Percentiles rank a stretch among this genome's conserved stretches.
Conservation (phyloP, 2,888 invertebrate species). For the Tachystola acroxantha region DNA sequence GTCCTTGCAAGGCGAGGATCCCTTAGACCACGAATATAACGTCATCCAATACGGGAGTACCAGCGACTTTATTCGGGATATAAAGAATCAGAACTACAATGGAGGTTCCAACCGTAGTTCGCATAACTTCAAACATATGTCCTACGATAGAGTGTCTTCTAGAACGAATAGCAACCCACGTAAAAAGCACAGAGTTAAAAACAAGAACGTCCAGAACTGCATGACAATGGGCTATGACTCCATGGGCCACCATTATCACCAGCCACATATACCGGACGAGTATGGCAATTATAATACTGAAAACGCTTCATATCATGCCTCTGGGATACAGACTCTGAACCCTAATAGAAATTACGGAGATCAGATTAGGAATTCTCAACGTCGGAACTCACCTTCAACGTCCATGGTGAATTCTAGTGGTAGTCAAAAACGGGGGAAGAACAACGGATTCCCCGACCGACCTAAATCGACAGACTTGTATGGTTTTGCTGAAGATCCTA, state of each 20-base stretch:
- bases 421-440: conserved; percentile 71
- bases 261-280: conserved; percentile 72
- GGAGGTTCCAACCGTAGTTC: conserved; percentile 69
- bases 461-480: conserved; percentile 80
- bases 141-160: conserved; percentile 68
- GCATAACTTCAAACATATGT: conserved; percentile 74
- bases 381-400: conserved; percentile 65
- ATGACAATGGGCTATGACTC: conserved; percentile 80
- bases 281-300: conserved; percentile 70
- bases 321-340: conserved; percentile 69
- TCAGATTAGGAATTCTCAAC: conserved; percentile 58
- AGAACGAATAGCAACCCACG: conserved; percentile 74
- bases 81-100: conserved; percentile 77
- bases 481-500: conserved; percentile 72
- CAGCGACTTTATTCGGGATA: conserved; percentile 68
- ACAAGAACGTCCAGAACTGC: conserved; percentile 74
- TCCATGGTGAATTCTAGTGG: conserved; percentile 68
- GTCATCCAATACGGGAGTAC: conserved; percentile 74
- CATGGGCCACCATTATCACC: conserved; percentile 69
- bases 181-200: conserved; percentile 70
- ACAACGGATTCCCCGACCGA: conserved; percentile 78
- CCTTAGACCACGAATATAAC: conserved; percentile 72
- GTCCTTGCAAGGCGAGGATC: conserved; percentile 68
- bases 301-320: conserved; percentile 71
- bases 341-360: conserved; percentile 74